phyloP scores from a whole-genome alignment of 2,113 vertebrate species.

The Actenoides lindsayi region DNA sequence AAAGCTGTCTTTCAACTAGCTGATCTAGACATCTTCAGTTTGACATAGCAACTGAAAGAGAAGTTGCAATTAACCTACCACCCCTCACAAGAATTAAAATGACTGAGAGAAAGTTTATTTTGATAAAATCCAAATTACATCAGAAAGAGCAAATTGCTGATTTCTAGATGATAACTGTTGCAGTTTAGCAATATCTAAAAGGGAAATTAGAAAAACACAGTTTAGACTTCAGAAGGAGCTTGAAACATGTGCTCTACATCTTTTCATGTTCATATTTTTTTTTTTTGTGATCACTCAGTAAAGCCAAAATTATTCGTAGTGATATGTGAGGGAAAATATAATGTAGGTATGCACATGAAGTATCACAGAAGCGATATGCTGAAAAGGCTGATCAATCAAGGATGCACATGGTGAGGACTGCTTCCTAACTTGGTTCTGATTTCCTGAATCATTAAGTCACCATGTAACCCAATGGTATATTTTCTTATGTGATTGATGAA shows the following conservation, averaged over 20 bases:
- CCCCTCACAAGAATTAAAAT: not conserved
- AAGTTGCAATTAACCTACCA: not conserved
- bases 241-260: not conserved
- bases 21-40: not conserved
- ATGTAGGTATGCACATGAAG: not conserved
- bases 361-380: not conserved
- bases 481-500: not conserved
- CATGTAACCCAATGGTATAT: not conserved
- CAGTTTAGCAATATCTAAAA: not conserved
- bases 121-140: not conserved
- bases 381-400: not conserved
- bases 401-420: not conserved
- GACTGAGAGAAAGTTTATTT: not conserved
- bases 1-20: not conserved
- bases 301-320: not conserved
- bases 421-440: not conserved
- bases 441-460: slow-evolving; percentile 5
- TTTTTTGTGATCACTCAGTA: not conserved
- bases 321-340: not conserved
- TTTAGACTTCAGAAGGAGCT: not conserved
- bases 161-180: not conserved
- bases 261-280: not conserved
- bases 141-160: not conserved
- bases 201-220: not conserved
- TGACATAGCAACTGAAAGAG: not conserved